Base-by-base conservation (phyloP, 2,113 vertebrate species). In the Pachyramphus minor region DNA sequence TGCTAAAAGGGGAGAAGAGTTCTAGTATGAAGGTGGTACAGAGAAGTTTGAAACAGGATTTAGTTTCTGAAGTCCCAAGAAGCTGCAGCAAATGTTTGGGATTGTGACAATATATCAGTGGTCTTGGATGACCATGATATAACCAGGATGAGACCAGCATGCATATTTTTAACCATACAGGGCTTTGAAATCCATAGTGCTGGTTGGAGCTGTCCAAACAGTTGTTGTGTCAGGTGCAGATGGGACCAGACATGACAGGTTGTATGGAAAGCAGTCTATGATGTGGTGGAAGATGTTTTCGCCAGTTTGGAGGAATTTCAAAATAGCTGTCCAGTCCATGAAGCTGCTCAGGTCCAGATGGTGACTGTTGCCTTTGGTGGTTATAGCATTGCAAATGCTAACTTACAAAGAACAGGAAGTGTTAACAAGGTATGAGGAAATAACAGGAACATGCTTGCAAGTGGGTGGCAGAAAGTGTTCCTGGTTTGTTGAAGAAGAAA, bases 171-270 rank as follows among this genome's bases (percentile, higher is more conserved):
- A 97, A 89, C 94, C 68, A 56, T 86, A 84, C 84, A 96, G 94
- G 96, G 97, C 98, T 99, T 98, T 99, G 98, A 98, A 98, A 98
- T 95, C 93, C 25, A 71, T 95, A 89, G 97, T 91, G 30, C 69
- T 95, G 87, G 62, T 52, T 93, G 94, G 96, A 97, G 93, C 92
- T 97, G 79, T 96, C 92, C 96, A 96, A 97, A 96, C 98, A 98
- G 98, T 97, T 99, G 98, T 98, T 96, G 96, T 96, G 98, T 98
- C 98, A 98, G 98, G 98, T 99, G 98, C 97, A 96, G 96, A 95
- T 91, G 92, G 77, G 90, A 69, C 82, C 82, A 50, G 86, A 68
- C 71, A 39, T 4, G 33, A 93, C 95, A 96, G 94, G 97, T 97
- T 97, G 90, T 71, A 17, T 90, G 96, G 91, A 97, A 97, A 95